Evolutionary conservation across 1,140 invertebrate genomes (phyloP).

Genomic region (Chironomus striatipennis): DNA sequence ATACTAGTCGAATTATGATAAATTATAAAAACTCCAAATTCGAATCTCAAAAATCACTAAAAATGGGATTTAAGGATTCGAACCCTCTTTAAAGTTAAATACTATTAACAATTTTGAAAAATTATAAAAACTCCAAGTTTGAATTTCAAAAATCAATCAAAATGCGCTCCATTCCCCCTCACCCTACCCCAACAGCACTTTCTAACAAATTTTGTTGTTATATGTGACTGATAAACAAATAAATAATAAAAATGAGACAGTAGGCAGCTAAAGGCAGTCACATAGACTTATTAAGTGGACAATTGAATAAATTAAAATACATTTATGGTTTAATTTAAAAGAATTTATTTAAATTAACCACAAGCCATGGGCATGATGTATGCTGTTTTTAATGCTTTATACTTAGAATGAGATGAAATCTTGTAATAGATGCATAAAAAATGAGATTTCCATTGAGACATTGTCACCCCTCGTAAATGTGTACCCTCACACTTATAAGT

Average conservation of each 20-base stretch:
- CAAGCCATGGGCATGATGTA: not conserved
- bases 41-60: too few relatives aligned
- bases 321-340: constrained; percentile 24
- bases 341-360: constrained; percentile 24
- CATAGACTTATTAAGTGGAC: constrained; percentile 23
- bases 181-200: too few relatives aligned
- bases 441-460: not conserved
- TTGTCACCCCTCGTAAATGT: not conserved
- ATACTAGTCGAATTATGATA: too few relatives aligned
- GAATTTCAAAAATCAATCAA: too few relatives aligned
- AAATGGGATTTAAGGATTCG: too few relatives aligned
- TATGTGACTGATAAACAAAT: constrained; percentile 12
- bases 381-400: constrained; percentile 11
- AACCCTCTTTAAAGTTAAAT: too few relatives aligned
- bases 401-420: not conserved
- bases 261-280: constrained; percentile 4
- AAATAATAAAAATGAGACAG: constrained; percentile 12
- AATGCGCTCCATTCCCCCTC: too few relatives aligned
- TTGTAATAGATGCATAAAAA: not conserved
- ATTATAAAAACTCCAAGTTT: too few relatives aligned
- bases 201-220: too few relatives aligned
- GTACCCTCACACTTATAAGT: not conserved
- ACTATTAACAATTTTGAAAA: too few relatives aligned
- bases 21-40: too few relatives aligned
- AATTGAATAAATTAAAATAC: constrained; percentile 24